Evolutionary conservation across 2,113 vertebrate species (phyloP).

Genomic region (Limanda limanda): DNA sequence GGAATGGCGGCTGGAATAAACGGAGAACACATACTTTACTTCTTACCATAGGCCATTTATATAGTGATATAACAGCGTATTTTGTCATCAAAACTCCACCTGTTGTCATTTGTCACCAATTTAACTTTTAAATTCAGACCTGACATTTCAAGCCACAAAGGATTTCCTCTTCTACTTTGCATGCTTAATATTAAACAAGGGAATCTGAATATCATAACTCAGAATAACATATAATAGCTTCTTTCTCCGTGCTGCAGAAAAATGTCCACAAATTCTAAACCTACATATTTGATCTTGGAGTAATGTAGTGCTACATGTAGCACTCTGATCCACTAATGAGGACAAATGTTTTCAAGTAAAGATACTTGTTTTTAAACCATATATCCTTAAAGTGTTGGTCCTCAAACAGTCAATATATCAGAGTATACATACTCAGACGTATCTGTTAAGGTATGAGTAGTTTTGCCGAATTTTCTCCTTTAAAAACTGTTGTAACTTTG

Average conservation of each 20-base stretch:
- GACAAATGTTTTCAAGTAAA: neutral
- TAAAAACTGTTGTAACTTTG: neutral
- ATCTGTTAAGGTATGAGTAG: neutral
- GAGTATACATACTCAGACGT: neutral
- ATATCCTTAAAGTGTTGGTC: neutral
- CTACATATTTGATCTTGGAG: neutral
- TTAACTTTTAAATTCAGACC: neutral
- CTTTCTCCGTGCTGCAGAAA: neutral
- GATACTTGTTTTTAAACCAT: neutral
- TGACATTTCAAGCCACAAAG: neutral
- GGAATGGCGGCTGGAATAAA: slow-evolving; percentile 52
- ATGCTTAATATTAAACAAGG: no score
- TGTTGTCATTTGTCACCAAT: slow-evolving; percentile 30
- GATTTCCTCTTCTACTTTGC: no score
- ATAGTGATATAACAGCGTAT: slow-evolving; percentile 18
- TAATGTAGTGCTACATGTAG: neutral
- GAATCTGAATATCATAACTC: neutral
- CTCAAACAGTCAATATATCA: neutral
- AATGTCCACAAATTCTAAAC: neutral
- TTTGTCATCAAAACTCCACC: slow-evolving; percentile 21
- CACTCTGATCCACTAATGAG: neutral
- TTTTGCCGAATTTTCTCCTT: neutral
- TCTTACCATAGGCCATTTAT: slow-evolving; percentile 39
- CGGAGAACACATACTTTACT: slow-evolving; percentile 53
- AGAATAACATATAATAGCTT: neutral